Evolutionary conservation across 2,888 invertebrate species (phyloP).

Genomic region (Thera obeliscata): DNA sequence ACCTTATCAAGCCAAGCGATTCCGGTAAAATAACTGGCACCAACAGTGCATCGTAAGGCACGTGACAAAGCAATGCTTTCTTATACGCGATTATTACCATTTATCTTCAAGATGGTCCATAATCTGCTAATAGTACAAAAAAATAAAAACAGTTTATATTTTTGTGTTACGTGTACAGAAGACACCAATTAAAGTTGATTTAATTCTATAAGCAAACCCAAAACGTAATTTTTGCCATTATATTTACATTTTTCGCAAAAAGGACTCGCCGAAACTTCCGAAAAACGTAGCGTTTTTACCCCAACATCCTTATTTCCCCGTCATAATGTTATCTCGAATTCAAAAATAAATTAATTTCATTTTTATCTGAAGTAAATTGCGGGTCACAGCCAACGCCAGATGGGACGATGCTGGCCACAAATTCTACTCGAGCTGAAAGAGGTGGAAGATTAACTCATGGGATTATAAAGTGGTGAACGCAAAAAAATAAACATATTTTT

Average conservation of each 20-base stretch:
- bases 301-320: slow-evolving; percentile 24
- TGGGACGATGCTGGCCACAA: slow-evolving; percentile 57
- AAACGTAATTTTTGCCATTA: neutral
- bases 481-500: neutral
- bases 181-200: neutral
- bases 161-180: too few species aligned
- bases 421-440: slow-evolving; percentile 47
- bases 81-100: too few species aligned
- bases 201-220: neutral
- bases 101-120: too few species aligned
- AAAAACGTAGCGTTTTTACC: slow-evolving; percentile 30
- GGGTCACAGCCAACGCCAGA: slow-evolving; percentile 47
- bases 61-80: too few species aligned
- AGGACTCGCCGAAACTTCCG: slow-evolving; percentile 14
- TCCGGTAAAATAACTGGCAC: too few species aligned
- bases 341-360: slow-evolving; percentile 53
- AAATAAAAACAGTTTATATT: too few species aligned
- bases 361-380: slow-evolving; percentile 47
- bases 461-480: slow-evolving; percentile 1
- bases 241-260: slow-evolving; percentile 19
- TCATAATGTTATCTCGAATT: slow-evolving; percentile 27
- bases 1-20: too few species aligned
- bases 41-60: too few species aligned
- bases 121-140: too few species aligned
- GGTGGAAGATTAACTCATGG: slow-evolving; percentile 28